Evolutionary conservation across 2,797 vertebrate genomes (phyloP).

Genomic region (Odontamblyopus lacepedii): DNA sequence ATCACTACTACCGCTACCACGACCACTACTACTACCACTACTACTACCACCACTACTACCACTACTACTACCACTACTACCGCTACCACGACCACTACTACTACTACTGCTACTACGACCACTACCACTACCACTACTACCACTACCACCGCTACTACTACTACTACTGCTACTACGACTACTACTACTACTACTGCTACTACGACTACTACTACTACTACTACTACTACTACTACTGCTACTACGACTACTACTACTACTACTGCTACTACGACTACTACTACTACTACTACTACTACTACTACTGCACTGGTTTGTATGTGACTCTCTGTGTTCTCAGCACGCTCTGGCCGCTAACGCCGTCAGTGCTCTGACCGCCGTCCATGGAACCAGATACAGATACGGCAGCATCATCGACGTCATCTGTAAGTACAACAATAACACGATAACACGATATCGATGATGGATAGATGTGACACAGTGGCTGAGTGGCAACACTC

Average conservation of each 20-base stretch:
- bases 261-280: not conserved
- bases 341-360: slow-evolving; percentile 79
- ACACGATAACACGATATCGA: too few species aligned
- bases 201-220: not conserved
- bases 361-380: slow-evolving; percentile 77
- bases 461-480: too few species aligned
- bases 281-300: not conserved
- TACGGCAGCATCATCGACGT: slow-evolving; percentile 89
- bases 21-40: not conserved
- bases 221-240: not conserved
- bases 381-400: slow-evolving; percentile 83
- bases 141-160: not conserved
- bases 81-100: not conserved
- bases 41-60: not conserved
- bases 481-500: too few species aligned
- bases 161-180: not conserved
- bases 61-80: not conserved
- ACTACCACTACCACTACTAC: too few species aligned
- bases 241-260: not conserved
- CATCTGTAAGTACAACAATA: slow-evolving; percentile 86
- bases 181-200: too few species aligned
- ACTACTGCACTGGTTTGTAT: not conserved
- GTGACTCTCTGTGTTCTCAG: slow-evolving; percentile 59
- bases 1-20: not conserved
- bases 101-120: too few species aligned